These are phyloP conservation scores for Lingula anatina DNA, from an alignment of 2,888 invertebrate species.

Conservation along the genomic window DNA sequence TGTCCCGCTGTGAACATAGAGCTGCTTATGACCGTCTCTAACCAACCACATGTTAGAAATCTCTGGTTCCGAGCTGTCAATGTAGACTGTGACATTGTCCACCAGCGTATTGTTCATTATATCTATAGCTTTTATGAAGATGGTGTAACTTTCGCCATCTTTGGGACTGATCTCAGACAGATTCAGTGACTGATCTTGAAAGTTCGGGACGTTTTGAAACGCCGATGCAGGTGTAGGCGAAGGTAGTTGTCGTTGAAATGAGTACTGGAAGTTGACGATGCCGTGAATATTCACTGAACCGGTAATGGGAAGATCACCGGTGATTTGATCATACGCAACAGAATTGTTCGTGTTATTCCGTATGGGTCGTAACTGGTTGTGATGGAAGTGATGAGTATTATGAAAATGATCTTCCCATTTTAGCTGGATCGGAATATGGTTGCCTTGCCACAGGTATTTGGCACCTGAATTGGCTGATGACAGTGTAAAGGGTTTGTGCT, in stretches of 20 bases:
- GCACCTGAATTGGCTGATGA: neutral
- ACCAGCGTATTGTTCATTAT: slow-evolving; percentile 15
- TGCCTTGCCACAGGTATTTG: neutral
- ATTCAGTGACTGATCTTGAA: too few relatives aligned
- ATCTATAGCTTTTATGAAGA: slow-evolving; percentile 15
- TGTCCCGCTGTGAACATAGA: slow-evolving; percentile 18
- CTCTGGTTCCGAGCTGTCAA: slow-evolving; percentile 17
- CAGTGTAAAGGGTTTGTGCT: neutral
- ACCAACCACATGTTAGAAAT: slow-evolving; percentile 16
- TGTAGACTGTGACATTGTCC: slow-evolving; percentile 12
- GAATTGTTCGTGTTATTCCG: neutral
- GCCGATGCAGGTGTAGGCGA: too few relatives aligned
- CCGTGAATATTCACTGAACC: neutral
- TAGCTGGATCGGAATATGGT: neutral
- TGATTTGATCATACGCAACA: neutral
- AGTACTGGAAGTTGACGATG: neutral
- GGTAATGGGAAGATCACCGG: neutral
- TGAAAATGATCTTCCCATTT: neutral
- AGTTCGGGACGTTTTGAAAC: too few relatives aligned
- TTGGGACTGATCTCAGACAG: too few relatives aligned
- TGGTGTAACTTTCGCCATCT: slow-evolving; percentile 17
- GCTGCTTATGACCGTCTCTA: too few relatives aligned
- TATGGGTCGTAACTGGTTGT: neutral
- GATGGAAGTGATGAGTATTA: neutral
- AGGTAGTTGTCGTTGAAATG: too few relatives aligned